Evolutionary conservation across 2,113 vertebrate genomes (phyloP).

Genomic region (Prionailurus bengalensis): DNA sequence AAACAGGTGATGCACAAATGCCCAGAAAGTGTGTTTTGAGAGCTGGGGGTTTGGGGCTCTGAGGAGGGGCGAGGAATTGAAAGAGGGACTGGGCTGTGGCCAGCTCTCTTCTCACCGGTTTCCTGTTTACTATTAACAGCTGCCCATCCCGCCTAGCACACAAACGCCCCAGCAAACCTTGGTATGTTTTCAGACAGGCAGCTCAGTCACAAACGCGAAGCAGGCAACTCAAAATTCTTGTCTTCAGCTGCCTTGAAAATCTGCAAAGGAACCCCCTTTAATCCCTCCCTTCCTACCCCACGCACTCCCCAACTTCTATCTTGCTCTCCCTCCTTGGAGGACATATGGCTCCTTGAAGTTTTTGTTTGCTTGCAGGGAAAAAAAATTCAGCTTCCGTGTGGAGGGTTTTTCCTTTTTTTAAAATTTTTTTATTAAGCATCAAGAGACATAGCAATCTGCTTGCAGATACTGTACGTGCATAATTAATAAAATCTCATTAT

Average conservation of each 20-base stretch:
- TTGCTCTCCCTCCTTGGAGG: conserved; percentile 9
- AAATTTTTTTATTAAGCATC: conserved; percentile 42
- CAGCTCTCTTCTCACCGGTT: conserved; percentile 80
- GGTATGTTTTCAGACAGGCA: conserved; percentile 59
- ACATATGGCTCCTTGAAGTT: conserved; percentile 76
- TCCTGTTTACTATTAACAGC: conserved; percentile 87
- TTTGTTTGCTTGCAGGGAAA: conserved; percentile 66
- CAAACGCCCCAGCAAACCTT: conserved; percentile 65
- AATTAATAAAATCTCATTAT: conserved; percentile 86
- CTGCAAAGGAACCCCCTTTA: background rate
- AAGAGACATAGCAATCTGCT: conserved; percentile 79
- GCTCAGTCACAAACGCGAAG: conserved; percentile 25
- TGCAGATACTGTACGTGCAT: conserved; percentile 79
- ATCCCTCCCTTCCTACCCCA: background rate
- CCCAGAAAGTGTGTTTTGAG: conserved; percentile 64
- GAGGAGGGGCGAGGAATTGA: conserved; percentile 65
- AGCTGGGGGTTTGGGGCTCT: conserved; percentile 63
- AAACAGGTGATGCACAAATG: conserved; percentile 35
- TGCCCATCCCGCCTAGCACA: conserved; percentile 79
- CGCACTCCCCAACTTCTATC: conserved; percentile 62
- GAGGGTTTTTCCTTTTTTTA: conserved; percentile 56
- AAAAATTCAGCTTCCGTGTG: conserved; percentile 52
- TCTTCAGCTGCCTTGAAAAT: conserved; percentile 45
- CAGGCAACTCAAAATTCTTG: conserved; percentile 32
- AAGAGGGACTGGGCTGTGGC: conserved; percentile 66